Evolutionary conservation across 2,888 invertebrate genomes (phyloP).

Genomic region (Synanthedon tipuliformis): DNA sequence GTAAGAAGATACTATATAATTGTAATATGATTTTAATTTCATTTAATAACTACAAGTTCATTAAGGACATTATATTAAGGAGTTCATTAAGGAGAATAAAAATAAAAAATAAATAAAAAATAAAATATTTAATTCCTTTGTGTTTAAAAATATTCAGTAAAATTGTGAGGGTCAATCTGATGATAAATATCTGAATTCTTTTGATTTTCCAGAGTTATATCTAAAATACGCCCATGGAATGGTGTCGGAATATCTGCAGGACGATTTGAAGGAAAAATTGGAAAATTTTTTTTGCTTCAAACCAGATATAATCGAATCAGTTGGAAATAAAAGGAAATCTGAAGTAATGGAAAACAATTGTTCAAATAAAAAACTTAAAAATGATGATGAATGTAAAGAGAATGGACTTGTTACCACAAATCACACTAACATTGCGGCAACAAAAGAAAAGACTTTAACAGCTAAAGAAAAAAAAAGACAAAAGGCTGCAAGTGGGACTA

Average conservation of each 20-base stretch:
- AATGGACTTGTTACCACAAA: slow-evolving; percentile 40
- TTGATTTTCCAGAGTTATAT: slow-evolving; percentile 67
- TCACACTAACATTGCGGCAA: slow-evolving; percentile 34
- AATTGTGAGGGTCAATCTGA: neutral
- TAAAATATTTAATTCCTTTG: too few species aligned
- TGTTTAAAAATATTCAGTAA: too few species aligned
- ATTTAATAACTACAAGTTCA: neutral
- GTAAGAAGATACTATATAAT: slow-evolving; percentile 26
- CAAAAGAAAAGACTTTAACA: slow-evolving; percentile 66
- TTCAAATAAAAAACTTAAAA: slow-evolving; percentile 49
- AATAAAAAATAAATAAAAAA: too few species aligned
- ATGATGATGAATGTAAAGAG: slow-evolving; percentile 32
- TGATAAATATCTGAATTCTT: neutral
- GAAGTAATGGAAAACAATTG: slow-evolving; percentile 35
- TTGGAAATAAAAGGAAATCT: slow-evolving; percentile 69
- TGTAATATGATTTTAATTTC: neutral
- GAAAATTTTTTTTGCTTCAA: slow-evolving; percentile 75
- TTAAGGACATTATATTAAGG: neutral
- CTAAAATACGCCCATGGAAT: slow-evolving; percentile 82
- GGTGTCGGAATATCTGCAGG: slow-evolving; percentile 81
- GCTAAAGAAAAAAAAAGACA: slow-evolving; percentile 81
- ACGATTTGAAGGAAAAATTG: slow-evolving; percentile 74
- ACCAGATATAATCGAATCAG: slow-evolving; percentile 63
- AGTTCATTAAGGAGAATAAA: too few species aligned
- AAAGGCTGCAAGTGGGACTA: slow-evolving; percentile 83